Percentiles rank a stretch among this genome's conserved stretches.
These are phyloP conservation scores for Urocynchramus pylzowi DNA, from an alignment of 2,113 vertebrate genomes.

Conservation along the genomic window DNA sequence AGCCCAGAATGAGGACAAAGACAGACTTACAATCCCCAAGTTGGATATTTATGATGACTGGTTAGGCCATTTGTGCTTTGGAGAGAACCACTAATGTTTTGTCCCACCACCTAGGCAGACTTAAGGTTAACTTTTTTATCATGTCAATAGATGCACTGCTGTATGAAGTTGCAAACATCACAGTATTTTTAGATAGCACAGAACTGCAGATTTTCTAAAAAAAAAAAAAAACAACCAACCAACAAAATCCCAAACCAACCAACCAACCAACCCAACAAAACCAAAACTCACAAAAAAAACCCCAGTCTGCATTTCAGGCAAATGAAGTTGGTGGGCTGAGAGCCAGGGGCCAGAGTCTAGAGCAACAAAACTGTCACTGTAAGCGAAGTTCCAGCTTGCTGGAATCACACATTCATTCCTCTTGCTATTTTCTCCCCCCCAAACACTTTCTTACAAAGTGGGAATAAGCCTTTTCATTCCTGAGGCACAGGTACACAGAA, in stretches of 20 bases:
- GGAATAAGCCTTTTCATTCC: neutral
- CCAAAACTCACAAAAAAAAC: neutral
- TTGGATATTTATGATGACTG: neutral
- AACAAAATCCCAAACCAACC: neutral
- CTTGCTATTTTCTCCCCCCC: fast-evolving
- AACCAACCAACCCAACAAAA: neutral
- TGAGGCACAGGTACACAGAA: neutral
- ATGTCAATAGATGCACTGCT: neutral
- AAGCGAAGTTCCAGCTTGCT: neutral
- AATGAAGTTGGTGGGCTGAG: neutral
- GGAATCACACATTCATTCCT: neutral
- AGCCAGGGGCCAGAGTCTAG: neutral
- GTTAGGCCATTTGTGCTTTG: neutral
- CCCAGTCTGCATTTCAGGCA: neutral
- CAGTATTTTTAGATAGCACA: neutral
- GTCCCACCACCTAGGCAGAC: neutral
- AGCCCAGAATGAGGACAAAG: neutral
- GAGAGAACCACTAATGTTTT: neutral
- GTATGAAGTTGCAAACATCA: neutral
- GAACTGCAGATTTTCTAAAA: neutral
- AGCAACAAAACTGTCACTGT: neutral
- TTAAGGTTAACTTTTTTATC: neutral
- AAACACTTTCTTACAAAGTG: neutral
- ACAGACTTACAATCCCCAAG: neutral
- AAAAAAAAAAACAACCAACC: neutral